phyloP scores from a whole-genome alignment of 2,797 vertebrate genomes.

The Anguilla megastoma region DNA sequence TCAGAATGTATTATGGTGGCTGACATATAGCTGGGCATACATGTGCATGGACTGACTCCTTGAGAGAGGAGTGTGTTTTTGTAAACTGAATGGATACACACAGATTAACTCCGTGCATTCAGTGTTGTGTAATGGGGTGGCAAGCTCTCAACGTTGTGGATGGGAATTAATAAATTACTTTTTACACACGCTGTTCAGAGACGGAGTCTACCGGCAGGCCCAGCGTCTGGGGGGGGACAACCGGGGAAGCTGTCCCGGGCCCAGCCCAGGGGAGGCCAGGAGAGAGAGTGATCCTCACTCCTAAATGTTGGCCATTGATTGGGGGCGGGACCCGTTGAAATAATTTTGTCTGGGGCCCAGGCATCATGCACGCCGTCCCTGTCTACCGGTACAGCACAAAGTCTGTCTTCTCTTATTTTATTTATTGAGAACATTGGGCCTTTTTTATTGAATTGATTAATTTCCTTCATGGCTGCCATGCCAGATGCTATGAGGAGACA shows the following conservation, averaged over 20 bases:
- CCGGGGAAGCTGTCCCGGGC: no score
- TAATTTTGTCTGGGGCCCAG: no score
- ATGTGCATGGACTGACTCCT: background rate
- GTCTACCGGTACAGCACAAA: background rate
- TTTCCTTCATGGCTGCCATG: conserved; percentile 36
- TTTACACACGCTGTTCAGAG: background rate
- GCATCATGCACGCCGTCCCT: no score
- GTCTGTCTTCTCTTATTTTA: conserved; percentile 22
- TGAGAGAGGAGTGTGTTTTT: background rate
- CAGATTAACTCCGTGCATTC: background rate
- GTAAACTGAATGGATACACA: background rate
- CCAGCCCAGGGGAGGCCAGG: no score
- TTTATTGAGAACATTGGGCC: conserved; percentile 15
- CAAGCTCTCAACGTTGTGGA: background rate
- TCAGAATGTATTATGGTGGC: background rate
- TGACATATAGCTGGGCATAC: background rate
- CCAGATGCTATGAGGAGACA: conserved; percentile 42
- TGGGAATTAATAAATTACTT: conserved; percentile 11
- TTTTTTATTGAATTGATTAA: conserved; percentile 25
- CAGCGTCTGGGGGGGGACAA: no score
- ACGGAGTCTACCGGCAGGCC: background rate
- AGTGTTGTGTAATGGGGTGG: background rate
- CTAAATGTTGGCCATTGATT: no score
- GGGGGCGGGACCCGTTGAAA: no score
- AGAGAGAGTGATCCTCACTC: no score